phyloP scores from a whole-genome alignment of 2,797 vertebrate genomes.

The Muraenolepis orangiensis region DNA sequence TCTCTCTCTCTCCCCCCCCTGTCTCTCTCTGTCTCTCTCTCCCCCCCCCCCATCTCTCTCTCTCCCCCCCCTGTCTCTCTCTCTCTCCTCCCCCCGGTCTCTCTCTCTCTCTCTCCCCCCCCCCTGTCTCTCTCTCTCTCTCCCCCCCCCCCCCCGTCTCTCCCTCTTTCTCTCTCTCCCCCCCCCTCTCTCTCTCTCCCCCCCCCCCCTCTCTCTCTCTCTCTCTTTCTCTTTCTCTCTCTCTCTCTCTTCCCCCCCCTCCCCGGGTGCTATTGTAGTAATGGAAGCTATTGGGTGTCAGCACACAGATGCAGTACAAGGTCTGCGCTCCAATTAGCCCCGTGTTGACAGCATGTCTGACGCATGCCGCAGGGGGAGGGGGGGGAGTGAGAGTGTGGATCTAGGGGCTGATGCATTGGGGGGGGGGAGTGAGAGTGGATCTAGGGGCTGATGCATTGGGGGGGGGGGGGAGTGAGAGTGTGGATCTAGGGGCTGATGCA shows the following conservation, averaged over 20 bases:
- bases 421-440: not conserved
- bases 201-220: not conserved
- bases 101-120: no score
- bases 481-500: no score
- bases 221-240: not conserved
- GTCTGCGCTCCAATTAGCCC: not conserved
- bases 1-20: no score
- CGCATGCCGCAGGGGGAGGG: not conserved
- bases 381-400: not conserved
- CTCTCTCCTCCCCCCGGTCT: no score
- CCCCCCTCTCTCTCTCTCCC: not conserved
- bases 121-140: not conserved
- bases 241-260: not conserved
- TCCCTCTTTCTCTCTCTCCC: not conserved
- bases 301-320: not conserved
- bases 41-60: no score
- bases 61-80: no score
- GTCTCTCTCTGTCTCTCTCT: no score
- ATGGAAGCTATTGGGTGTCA: not conserved
- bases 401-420: not conserved
- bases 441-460: not conserved
- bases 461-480: no score
- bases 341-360: slow-evolving; percentile 6
- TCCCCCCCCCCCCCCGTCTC: not conserved
- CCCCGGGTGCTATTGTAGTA: slow-evolving; percentile 5